These are phyloP conservation scores for Excalfactoria chinensis DNA, from an alignment of 2,113 vertebrate species.

Conservation along the genomic window DNA sequence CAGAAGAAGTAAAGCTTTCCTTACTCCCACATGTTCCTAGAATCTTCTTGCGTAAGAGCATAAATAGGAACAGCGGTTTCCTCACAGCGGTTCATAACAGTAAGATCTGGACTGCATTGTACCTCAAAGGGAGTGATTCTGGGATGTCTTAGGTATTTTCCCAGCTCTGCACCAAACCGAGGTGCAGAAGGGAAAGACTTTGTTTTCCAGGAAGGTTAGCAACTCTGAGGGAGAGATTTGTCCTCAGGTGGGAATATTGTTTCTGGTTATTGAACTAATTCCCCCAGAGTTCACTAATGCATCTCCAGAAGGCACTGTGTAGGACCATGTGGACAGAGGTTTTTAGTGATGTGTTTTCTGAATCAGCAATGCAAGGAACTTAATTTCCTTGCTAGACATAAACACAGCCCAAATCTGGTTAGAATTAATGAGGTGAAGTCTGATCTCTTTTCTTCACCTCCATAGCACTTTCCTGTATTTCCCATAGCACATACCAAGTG, in stretches of 20 bases:
- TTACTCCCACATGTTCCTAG: not conserved
- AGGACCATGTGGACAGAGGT: not conserved
- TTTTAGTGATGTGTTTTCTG: not conserved
- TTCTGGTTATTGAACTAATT: not conserved
- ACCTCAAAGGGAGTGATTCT: not conserved
- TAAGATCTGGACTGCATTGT: not conserved
- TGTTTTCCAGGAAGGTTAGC: not conserved
- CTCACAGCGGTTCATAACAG: not conserved
- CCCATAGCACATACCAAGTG: not conserved
- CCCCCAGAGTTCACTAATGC: not conserved
- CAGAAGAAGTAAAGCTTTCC: not conserved
- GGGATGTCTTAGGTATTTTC: not conserved
- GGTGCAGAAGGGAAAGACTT: not conserved
- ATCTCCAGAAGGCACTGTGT: not conserved
- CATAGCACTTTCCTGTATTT: not conserved
- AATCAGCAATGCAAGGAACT: not conserved
- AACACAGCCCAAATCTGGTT: not conserved
- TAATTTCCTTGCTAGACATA: conserved; percentile 34
- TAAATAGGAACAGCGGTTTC: not conserved
- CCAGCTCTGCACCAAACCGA: not conserved
- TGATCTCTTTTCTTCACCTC: conserved; percentile 27
- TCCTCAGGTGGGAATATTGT: not conserved
- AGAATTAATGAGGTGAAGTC: conserved; percentile 18
- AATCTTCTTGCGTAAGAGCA: not conserved
- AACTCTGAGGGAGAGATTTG: not conserved